A percentile compares a stretch with the other conserved stretches of the same genome.
Evolutionary conservation across 2,888 invertebrate genomes (phyloP).

Genomic region (Camponotus fellah): DNA sequence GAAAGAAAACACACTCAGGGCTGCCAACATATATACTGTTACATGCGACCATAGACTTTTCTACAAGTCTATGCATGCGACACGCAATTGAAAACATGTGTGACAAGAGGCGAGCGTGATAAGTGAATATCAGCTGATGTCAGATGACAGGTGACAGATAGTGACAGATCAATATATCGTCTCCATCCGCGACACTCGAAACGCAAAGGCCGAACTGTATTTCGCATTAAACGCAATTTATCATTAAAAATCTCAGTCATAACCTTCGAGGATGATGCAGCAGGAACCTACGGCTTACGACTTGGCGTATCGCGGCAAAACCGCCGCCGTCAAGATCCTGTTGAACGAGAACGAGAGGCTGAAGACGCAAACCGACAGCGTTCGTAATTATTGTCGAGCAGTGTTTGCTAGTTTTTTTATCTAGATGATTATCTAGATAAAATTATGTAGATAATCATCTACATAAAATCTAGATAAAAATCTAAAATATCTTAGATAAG

Average conservation of each 20-base stretch:
- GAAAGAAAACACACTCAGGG: too few relatives aligned
- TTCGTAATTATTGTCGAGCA: conserved; percentile 83
- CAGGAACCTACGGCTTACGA: conserved; percentile 82
- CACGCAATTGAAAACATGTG: background rate
- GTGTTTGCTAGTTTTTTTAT: too few relatives aligned
- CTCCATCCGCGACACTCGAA: background rate
- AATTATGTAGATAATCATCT: too few relatives aligned
- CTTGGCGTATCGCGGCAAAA: conserved; percentile 91
- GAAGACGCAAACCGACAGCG: conserved; percentile 87
- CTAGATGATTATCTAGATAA: too few relatives aligned
- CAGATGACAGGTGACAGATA: background rate
- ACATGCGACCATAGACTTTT: too few relatives aligned
- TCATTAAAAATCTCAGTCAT: background rate
- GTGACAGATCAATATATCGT: background rate
- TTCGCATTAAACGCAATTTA: background rate
- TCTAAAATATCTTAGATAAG: too few relatives aligned
- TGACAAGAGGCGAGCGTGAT: too few relatives aligned
- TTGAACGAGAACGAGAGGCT: conserved; percentile 88
- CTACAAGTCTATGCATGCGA: too few relatives aligned
- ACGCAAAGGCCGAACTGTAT: background rate
- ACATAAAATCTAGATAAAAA: too few relatives aligned
- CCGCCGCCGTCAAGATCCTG: conserved; percentile 89
- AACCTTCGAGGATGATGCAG: conserved; percentile 12
- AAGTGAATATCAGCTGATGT: background rate
- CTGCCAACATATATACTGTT: too few relatives aligned